Base-by-base conservation (phyloP, 2,113 vertebrate species). In the Tragelaphus scriptus region DNA sequence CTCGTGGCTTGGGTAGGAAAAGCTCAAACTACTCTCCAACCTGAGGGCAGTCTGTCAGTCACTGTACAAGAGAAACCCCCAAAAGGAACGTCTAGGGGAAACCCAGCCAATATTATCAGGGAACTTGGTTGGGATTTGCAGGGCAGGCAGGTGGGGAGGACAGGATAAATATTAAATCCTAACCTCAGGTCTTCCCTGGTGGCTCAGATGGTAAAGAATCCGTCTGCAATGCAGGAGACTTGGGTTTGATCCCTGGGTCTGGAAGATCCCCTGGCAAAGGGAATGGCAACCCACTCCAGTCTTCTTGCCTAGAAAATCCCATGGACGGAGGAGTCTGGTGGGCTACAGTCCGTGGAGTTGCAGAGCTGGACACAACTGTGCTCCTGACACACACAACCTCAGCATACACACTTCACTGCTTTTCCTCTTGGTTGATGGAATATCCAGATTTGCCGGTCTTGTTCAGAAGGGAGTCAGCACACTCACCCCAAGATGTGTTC, bases 221-320 rank as follows among this genome's bases (percentile, higher is more conserved):
- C 8, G 7, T 32, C 63, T n/a, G 16, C 32, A n/a, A 9, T n/a
- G 63, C 32, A 65, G 32, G 63, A 65, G 63, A n/a, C 63, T 15
- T 7, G 8, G 16, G 32, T n/a, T n/a, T 2, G 2, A 9, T n/a
- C 63, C 63, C 63, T 65, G 63, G 32, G 63, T 65, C 0, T 1
- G 32, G 63, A 65, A 65, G 63, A 65, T 65, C 63, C 63, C 63
- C 32, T 65, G 63, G 63, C 7, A 32, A 65, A 65, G 32, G 7
- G 7, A 65, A n/a, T 32, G 28, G 63, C 63, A 65, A 2, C 30
- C 30, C 7, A 4, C 15, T 17, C 15, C 30, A 23, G 19, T 12
- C n/a, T 36, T 40, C n/a, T 71, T 23, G 68, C 19, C 68, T 71
- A n/a, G n/a, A 36, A n/a, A 40, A 71, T 40, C n/a, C 68, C 68